phyloP scores from a whole-genome alignment of 2,797 vertebrate species.

The Macroramphosus scolopax region DNA sequence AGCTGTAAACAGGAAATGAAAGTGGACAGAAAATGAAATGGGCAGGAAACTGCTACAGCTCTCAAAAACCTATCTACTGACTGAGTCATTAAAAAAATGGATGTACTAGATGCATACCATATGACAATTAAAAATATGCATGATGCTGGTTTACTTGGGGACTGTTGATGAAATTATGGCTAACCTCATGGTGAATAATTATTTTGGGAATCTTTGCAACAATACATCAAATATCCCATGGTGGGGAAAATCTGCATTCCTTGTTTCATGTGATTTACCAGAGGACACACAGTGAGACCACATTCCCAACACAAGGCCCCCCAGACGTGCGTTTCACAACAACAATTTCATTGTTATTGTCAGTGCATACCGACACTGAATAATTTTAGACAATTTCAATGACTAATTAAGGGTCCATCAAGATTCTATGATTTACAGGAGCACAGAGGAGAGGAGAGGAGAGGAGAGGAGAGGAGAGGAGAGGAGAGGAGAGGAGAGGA shows the following conservation, averaged over 20 bases:
- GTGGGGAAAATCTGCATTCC: conserved; percentile 24
- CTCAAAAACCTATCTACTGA: not conserved
- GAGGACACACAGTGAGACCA: conserved; percentile 39
- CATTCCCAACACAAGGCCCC: conserved; percentile 37
- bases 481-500: conserved; percentile 7
- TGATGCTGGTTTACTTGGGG: no score
- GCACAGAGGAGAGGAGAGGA: conserved; percentile 4
- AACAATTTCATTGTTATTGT: conserved; percentile 16
- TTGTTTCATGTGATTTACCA: conserved; percentile 51
- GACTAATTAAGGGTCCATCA: not conserved
- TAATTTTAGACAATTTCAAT: conserved; percentile 6
- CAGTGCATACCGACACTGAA: conserved; percentile 3
- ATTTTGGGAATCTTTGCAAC: no score
- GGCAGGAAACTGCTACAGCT: conserved; percentile 31
- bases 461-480: conserved; percentile 6
- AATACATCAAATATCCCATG: no score
- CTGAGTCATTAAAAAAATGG: not conserved
- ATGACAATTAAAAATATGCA: not conserved
- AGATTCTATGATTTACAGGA: not conserved
- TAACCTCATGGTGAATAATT: no score
- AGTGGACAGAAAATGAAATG: conserved; percentile 35
- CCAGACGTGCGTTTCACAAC: conserved; percentile 2
- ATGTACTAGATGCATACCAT: no score
- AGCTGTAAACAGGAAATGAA: conserved; percentile 60
- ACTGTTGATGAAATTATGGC: not conserved